Conservation (phyloP, 2,888 invertebrate species). For the Oeneis ivallda region DNA sequence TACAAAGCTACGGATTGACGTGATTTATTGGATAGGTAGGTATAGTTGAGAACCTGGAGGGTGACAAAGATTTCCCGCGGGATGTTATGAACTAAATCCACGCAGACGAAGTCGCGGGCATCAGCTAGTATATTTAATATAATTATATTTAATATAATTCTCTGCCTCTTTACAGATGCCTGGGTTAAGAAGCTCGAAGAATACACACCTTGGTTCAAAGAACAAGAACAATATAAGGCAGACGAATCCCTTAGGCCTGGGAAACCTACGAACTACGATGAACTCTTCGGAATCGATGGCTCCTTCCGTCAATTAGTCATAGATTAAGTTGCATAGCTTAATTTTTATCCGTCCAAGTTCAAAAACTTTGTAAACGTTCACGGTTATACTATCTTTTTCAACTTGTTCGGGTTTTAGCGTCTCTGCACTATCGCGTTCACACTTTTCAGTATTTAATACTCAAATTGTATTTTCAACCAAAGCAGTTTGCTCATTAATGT, state of each 20-base stretch:
- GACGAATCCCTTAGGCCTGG: constrained; percentile 91
- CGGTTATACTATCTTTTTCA: constrained; percentile 33
- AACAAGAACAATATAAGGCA: constrained; percentile 89
- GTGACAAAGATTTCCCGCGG: no score
- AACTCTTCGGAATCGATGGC: constrained; percentile 94
- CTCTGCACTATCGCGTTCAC: constrained; percentile 54
- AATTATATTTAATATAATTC: no score
- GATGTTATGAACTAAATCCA: no score
- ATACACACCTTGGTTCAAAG: constrained; percentile 90
- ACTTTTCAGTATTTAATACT: constrained; percentile 50
- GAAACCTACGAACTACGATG: constrained; percentile 92
- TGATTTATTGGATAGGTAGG: no score
- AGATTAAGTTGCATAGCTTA: constrained; percentile 77
- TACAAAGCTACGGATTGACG: no score
- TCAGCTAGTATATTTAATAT: background rate
- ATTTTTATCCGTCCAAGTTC: constrained; percentile 7
- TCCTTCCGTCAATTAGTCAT: constrained; percentile 93
- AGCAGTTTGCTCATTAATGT: constrained; percentile 61
- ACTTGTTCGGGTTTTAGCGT: constrained; percentile 43
- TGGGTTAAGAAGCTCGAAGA: constrained; percentile 91
- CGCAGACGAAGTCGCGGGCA: no score
- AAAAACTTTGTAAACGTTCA: constrained; percentile 7
- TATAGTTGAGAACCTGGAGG: no score
- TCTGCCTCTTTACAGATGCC: constrained; percentile 76
- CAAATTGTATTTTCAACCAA: constrained; percentile 58